Conservation (phyloP, 2,888 invertebrate species). For the Archips crataeganus region DNA sequence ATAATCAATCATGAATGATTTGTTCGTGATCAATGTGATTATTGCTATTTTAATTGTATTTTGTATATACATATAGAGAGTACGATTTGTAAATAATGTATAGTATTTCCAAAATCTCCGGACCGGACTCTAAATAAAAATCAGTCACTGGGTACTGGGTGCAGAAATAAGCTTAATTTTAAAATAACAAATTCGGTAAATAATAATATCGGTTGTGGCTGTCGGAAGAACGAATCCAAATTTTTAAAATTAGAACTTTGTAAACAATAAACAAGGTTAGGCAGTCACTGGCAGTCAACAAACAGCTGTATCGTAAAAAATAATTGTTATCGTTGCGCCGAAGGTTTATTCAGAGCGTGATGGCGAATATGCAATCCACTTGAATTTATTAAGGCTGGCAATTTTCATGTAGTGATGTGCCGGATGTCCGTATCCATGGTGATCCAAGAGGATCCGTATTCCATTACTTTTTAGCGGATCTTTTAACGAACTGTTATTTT, state of each 20-base stretch:
- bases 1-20: conserved; percentile 6
- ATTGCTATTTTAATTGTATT: background rate
- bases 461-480: background rate
- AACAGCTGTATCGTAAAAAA: conserved; percentile 42
- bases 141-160: no score
- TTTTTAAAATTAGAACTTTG: conserved; percentile 19
- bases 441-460: background rate
- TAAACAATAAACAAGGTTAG: conserved; percentile 6
- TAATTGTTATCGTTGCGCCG: conserved; percentile 42
- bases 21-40: background rate
- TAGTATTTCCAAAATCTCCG: no score
- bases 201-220: background rate
- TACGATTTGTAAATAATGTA: no score
- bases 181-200: no score
- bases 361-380: conserved; percentile 32
- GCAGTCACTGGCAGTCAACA: conserved; percentile 23
- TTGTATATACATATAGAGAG: background rate
- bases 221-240: conserved; percentile 1
- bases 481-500: background rate
- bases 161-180: no score
- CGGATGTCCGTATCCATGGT: background rate
- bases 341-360: conserved; percentile 30
- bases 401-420: conserved; percentile 29
- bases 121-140: no score
- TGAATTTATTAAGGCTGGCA: conserved; percentile 35